Percentiles rank a stretch among this genome's conserved stretches.
These are phyloP conservation scores for Cossypha dichroa DNA, from an alignment of 2,797 vertebrate genomes.

Conservation along the genomic window DNA sequence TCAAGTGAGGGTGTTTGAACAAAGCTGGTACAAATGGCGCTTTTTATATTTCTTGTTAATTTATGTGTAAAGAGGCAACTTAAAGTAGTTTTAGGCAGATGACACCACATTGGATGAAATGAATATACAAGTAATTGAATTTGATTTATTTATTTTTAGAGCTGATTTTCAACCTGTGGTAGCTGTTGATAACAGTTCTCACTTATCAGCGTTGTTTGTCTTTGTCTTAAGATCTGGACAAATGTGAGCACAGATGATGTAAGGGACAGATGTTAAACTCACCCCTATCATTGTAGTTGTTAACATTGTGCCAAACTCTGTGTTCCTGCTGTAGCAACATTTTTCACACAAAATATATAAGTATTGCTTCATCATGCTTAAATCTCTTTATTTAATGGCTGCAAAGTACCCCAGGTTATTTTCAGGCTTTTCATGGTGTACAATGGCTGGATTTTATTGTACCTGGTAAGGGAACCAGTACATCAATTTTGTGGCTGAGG, in stretches of 20 bases:
- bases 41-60: not conserved
- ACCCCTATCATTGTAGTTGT: not conserved
- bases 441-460: not conserved
- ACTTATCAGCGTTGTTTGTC: not conserved
- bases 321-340: not conserved
- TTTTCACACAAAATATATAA: not conserved
- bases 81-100: not conserved
- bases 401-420: not conserved
- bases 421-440: not conserved
- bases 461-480: not conserved
- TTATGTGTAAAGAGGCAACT: not conserved
- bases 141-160: not conserved
- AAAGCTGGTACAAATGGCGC: not conserved
- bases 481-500: not conserved
- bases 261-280: not conserved
- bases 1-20: not conserved
- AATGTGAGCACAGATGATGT: not conserved
- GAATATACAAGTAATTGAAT: not conserved
- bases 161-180: not conserved
- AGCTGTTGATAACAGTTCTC: not conserved
- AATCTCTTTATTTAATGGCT: not conserved
- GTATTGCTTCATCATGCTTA: not conserved
- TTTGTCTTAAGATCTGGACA: not conserved
- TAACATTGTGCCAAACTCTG: not conserved
- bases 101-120: not conserved